Evolutionary conservation across 2,888 invertebrate species (phyloP).

Genomic region (Athetis lepigone): DNA sequence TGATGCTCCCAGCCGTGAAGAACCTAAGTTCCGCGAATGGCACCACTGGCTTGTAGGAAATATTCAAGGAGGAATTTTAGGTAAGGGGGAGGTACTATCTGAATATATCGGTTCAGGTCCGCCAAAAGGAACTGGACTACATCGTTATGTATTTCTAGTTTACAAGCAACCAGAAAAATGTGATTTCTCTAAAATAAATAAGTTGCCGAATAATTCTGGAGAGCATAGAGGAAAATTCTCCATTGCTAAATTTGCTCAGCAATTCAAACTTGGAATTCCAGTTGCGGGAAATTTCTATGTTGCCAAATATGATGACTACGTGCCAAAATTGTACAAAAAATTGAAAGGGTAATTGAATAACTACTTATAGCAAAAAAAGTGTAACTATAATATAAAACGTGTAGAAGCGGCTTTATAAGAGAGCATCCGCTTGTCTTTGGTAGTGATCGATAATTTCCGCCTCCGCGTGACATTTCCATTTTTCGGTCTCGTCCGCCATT

Average conservation of each 20-base stretch:
- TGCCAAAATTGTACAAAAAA: constrained; percentile 86
- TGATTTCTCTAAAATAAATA: constrained; percentile 80
- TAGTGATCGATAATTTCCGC: constrained; percentile 86
- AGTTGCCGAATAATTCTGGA: constrained; percentile 85
- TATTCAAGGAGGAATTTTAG: constrained; percentile 92
- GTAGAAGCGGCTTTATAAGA: constrained; percentile 65
- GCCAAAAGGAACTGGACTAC: constrained; percentile 93
- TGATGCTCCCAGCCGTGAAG: constrained; percentile 93
- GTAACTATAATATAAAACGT: constrained; percentile 37
- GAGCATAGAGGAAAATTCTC: constrained; percentile 91
- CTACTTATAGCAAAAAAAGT: constrained; percentile 14
- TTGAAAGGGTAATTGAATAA: constrained; percentile 75
- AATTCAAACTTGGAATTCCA: constrained; percentile 90
- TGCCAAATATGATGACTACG: constrained; percentile 91
- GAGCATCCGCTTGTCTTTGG: constrained; percentile 80
- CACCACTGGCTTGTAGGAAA: constrained; percentile 95
- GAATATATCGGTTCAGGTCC: constrained; percentile 92
- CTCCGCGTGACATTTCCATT: constrained; percentile 89
- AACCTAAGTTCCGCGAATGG: constrained; percentile 93
- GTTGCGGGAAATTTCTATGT: constrained; percentile 92
- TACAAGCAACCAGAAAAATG: constrained; percentile 91
- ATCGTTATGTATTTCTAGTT: constrained; percentile 93
- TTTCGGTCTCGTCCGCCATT: constrained; percentile 87
- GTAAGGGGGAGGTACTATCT: constrained; percentile 91
- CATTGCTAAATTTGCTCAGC: constrained; percentile 89